These are phyloP conservation scores for Ochropleura leucogaster DNA, from an alignment of 2,888 invertebrate genomes.

Conservation along the genomic window DNA sequence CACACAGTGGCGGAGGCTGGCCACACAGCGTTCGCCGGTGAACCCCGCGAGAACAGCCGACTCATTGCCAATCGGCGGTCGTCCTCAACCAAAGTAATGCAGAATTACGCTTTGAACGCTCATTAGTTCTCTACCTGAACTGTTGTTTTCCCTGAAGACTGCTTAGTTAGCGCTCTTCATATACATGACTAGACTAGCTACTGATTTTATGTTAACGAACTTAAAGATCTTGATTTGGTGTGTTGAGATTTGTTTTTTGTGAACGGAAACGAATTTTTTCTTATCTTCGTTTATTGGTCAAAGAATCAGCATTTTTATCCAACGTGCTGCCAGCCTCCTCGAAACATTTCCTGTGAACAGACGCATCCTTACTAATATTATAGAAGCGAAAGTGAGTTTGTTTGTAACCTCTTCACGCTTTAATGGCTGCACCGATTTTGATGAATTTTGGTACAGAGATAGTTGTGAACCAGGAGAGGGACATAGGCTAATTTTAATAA, in stretches of 20 bases:
- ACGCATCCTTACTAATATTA: too few species aligned
- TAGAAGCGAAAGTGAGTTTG: too few species aligned
- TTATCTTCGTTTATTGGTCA: background rate
- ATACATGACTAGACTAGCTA: conserved; percentile 12
- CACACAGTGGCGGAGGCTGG: conserved; percentile 22
- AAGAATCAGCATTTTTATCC: too few species aligned
- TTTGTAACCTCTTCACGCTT: too few species aligned
- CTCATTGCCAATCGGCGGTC: conserved; percentile 64
- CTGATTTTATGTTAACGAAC: conserved; percentile 4
- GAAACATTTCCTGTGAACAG: too few species aligned
- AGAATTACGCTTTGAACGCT: conserved; percentile 52
- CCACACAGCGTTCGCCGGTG: conserved; percentile 5
- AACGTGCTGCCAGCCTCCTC: too few species aligned
- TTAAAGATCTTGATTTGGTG: background rate
- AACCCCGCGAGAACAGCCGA: conserved; percentile 56
- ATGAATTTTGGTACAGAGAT: too few species aligned
- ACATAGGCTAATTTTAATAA: too few species aligned
- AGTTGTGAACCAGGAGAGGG: too few species aligned
- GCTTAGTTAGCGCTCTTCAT: conserved; percentile 22
- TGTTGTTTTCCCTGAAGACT: conserved; percentile 48
- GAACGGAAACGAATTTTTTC: too few species aligned
- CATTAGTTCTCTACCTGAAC: conserved; percentile 46
- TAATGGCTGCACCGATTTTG: too few species aligned
- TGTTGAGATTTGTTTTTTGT: background rate
- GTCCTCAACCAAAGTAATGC: conserved; percentile 44